These are phyloP conservation scores for Acrocephalus scirpaceus DNA, from an alignment of 2,797 vertebrate species.

Conservation along the genomic window DNA sequence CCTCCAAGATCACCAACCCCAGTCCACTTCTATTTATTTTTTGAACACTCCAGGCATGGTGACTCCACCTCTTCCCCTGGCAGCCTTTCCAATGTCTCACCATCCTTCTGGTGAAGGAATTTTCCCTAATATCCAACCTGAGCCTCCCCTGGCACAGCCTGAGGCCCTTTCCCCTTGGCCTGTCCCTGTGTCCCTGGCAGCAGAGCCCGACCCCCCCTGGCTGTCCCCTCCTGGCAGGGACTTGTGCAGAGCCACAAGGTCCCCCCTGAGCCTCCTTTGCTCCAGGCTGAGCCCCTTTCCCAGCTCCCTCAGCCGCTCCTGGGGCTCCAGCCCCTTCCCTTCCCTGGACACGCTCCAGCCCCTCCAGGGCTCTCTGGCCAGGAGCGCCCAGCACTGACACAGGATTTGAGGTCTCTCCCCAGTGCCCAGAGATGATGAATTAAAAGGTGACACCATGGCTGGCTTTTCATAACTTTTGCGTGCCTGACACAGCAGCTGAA, in stretches of 20 bases:
- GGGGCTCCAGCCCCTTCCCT: neutral
- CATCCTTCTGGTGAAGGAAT: neutral
- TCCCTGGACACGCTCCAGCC: neutral
- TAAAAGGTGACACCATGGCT: neutral
- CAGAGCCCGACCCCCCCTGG: neutral
- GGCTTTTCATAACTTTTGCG: neutral
- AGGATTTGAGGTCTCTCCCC: neutral
- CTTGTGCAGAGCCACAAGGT: neutral
- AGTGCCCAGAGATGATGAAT: neutral
- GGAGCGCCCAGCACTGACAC: neutral
- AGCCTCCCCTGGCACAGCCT: neutral
- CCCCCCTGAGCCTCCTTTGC: neutral
- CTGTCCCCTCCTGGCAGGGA: neutral
- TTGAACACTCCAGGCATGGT: too few species aligned
- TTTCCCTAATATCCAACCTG: accelerated
- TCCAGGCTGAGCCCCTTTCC: neutral
- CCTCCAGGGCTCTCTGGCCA: neutral
- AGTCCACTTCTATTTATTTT: accelerated
- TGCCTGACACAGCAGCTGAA: neutral
- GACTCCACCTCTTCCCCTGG: too few species aligned
- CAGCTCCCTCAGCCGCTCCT: neutral
- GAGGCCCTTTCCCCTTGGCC: neutral
- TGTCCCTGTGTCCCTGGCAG: neutral
- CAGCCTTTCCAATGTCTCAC: neutral
- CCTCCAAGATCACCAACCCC: neutral